Base-by-base conservation (phyloP, 1,140 invertebrate species). In the Procambarus clarkii region DNA sequence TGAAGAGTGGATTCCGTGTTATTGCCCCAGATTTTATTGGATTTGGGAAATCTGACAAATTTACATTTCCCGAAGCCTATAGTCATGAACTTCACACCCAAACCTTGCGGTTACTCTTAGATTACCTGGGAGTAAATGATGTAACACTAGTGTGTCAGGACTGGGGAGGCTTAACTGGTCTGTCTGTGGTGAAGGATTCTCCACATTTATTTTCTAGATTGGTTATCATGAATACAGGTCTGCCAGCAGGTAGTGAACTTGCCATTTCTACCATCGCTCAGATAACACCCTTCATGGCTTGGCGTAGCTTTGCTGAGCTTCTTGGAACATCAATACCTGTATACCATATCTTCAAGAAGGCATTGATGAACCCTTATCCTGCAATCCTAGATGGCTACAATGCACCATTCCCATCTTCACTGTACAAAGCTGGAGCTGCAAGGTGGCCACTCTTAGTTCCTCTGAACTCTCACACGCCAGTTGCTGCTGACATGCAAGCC, bases 31-130 rank as follows among this genome's bases (percentile, higher is more conserved):
- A 93, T 64, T 91, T 92, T 21, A 93, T 93, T 69, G 93, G 93
- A 2, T 93, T 93, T 80, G 93, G 93, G 11, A 92, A 91, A 69
- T 93, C 93, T 7, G 93, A 93, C 54, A 93, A 93, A 80, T 92
- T 88, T 76, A 87, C 80, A 1, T 58, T 90, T 50, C 82, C 69
- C 13, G 86, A 91, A n/a, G 77, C 50, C n/a, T 93, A 93, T 58
- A 84, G 64, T 44, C 88, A 91, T 69, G 88, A 91, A 1, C 46
- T 92, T 13, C 91, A 93, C 58, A 77, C 60, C n/a, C 86, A 79
- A 88, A 86, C 91, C 5, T 50, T 93, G n/a, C 21, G 85, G 24
- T 71, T 91, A 46, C 71, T 93, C 1, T 77, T 93, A 48, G 83
- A 93, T 45, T 34, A 93, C 54, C 69, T 93, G 34, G 34, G 78